Conservation (phyloP, 2,113 vertebrate genomes). For the Oxyura jamaicensis region DNA sequence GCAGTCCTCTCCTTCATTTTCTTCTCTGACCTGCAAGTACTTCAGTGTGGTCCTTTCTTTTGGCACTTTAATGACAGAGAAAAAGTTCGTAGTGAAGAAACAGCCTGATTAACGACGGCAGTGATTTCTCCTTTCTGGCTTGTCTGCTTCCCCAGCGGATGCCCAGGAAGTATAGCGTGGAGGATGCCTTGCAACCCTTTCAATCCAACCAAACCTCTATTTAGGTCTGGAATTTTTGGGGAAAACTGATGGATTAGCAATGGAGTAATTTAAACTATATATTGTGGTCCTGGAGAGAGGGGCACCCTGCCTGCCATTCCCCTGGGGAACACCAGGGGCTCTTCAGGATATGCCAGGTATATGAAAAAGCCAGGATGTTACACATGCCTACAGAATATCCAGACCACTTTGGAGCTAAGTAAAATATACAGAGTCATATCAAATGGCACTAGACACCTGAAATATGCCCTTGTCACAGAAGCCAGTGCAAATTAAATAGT, state of each 20-base stretch:
- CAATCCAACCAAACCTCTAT: not conserved
- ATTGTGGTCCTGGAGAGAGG: not conserved
- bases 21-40: not conserved
- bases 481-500: not conserved
- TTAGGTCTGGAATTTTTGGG: not conserved
- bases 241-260: not conserved
- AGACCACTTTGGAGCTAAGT: not conserved
- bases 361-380: not conserved
- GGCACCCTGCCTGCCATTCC: not conserved
- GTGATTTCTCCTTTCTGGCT: not conserved
- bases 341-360: not conserved
- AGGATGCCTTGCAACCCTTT: not conserved
- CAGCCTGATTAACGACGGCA: not conserved
- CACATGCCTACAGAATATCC: not conserved
- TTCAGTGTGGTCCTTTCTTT: not conserved
- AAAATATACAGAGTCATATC: not conserved
- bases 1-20: constrained; percentile 1
- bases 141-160: not conserved
- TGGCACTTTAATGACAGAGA: not conserved
- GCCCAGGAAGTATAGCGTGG: not conserved
- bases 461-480: not conserved
- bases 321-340: not conserved
- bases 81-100: not conserved
- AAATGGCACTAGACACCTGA: not conserved
- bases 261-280: not conserved